These are phyloP conservation scores for Netelia virgata DNA, from an alignment of 2,888 invertebrate genomes.

Conservation along the genomic window DNA sequence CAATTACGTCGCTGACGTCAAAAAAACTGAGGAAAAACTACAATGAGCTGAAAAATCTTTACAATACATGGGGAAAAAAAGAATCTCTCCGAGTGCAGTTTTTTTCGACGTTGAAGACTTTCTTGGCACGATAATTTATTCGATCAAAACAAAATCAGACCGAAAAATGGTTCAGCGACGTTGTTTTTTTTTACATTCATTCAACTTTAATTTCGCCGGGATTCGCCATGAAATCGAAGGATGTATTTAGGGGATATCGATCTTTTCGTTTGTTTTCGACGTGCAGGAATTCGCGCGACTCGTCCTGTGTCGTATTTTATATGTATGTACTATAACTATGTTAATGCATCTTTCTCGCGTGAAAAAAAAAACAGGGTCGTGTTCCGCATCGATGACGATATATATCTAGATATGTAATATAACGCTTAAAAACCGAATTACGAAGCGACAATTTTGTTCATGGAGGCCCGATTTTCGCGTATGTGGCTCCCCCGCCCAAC, in stretches of 20 bases:
- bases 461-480: constrained; percentile 29
- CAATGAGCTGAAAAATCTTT: neutral
- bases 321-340: constrained; percentile 7
- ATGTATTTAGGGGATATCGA: neutral
- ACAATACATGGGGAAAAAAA: neutral
- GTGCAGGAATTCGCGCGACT: neutral
- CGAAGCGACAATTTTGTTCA: constrained; percentile 19
- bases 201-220: neutral
- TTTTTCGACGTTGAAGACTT: neutral
- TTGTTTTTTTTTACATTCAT: neutral
- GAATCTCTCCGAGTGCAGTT: neutral
- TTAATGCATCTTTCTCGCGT: constrained; percentile 31
- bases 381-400: constrained; percentile 52
- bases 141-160: neutral
- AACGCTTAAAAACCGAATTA: neutral
- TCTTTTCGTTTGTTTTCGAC: neutral
- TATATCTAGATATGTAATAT: constrained; percentile 20
- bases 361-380: constrained; percentile 42
- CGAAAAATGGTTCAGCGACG: neutral
- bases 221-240: neutral
- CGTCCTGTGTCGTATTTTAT: constrained; percentile 38
- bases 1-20: constrained; percentile 37
- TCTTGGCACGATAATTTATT: neutral
- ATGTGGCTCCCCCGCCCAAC: constrained; percentile 18
- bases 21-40: constrained; percentile 15